phyloP scores from a whole-genome alignment of 2,888 invertebrate genomes.

The Tiliacea citrago region DNA sequence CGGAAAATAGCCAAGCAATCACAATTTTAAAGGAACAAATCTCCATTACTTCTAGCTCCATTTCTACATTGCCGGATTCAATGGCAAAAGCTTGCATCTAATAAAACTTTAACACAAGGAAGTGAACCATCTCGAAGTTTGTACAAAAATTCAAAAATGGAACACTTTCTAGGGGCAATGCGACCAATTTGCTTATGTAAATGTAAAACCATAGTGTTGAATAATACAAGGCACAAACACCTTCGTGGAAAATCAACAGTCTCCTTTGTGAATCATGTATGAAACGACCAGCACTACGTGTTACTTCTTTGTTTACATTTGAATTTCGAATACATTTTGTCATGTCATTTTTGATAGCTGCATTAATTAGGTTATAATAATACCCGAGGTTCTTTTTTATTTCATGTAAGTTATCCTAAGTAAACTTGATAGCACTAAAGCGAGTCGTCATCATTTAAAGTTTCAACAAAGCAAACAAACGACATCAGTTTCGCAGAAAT shows the following conservation, averaged over 20 bases:
- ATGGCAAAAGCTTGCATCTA: conserved; percentile 43
- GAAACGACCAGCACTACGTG: conserved; percentile 70
- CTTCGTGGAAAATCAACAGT: conserved; percentile 73
- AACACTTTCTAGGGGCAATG: conserved; percentile 60
- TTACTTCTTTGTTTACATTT: conserved; percentile 63
- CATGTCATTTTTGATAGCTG: conserved; percentile 17
- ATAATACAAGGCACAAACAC: conserved; percentile 72
- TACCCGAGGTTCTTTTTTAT: neutral
- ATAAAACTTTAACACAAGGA: conserved; percentile 54
- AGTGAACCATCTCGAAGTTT: conserved; percentile 30
- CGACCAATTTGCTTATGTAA: conserved; percentile 78
- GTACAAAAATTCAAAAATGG: conserved; percentile 42
- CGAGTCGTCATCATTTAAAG: neutral
- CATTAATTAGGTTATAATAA: conserved; percentile 23
- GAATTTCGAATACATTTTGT: conserved; percentile 35
- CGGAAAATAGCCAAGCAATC: conserved; percentile 38
- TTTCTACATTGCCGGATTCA: conserved; percentile 32
- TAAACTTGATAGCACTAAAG: neutral
- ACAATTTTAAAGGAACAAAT: conserved; percentile 58
- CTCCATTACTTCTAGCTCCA: conserved; percentile 40
- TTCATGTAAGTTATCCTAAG: neutral
- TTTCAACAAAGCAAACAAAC: neutral
- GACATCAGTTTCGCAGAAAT: neutral
- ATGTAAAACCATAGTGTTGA: conserved; percentile 73
- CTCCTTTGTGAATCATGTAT: conserved; percentile 76